Evolutionary conservation across 2,888 invertebrate genomes (phyloP), one percentile per base, ranked within the genome.

Genomic region (Epinotia bilunana): DNA sequence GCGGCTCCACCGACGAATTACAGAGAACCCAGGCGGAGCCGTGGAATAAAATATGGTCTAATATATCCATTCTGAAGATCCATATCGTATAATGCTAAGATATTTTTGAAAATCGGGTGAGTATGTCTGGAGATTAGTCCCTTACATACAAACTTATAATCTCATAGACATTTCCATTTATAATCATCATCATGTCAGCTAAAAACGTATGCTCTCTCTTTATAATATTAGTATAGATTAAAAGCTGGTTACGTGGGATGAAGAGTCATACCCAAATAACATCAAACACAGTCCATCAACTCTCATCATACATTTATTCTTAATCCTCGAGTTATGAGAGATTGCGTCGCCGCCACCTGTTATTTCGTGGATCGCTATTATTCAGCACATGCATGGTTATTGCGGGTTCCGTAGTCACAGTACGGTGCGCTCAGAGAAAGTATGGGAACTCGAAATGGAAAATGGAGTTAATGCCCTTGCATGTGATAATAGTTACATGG

Each of bases 361-460:
- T 90, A 89, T 91, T 90, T 88, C 67, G 80, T 82, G 84, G 88
- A 90, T 88, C 83, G 84, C 83, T 90, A 88, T 91, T 85, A 90
- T 91, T 92, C 88, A 84, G 83, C 78, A 71, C 64, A 80, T 74
- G 70, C 78, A 76, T 65, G 76, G 79, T 80, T 78, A 78, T 80
- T 79, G 80, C 81, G 77, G 80, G 79, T 79, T 80, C 83, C 83
- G 57, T 79, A 78, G 86, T 88, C 83, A 87, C 84, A 84, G 79
- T 77, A 74, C 73, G 79, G 72, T 83, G 85, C 79, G 65, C 77
- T 74, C 77, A 79, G 81, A 74, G 86, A 88, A 88, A 88, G 83
- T 83, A 83, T 83, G 90, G 89, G 84, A 74, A 74, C 46, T 49
- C 20, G 89, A 88, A 83, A 77, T 76, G 77, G 82, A 84, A 83